phyloP scores from a whole-genome alignment of 2,888 invertebrate genomes.

The Steinernema scapterisci region DNA sequence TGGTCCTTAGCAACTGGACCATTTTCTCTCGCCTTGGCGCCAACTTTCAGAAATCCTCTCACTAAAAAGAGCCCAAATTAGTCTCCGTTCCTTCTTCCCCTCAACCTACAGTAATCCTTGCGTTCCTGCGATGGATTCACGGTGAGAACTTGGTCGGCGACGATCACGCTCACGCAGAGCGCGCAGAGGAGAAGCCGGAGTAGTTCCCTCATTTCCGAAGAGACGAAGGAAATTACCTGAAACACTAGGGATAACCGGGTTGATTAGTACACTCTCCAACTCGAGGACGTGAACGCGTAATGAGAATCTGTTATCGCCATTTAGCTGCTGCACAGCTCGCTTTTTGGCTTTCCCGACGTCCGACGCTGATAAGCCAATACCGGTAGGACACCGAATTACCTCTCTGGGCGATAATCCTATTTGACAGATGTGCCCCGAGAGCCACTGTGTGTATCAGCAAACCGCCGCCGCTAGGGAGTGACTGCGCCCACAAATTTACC shows the following conservation, averaged over 20 bases:
- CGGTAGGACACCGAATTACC: too few relatives aligned
- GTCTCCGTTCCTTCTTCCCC: background rate
- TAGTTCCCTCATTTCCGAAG: slow-evolving; percentile 13
- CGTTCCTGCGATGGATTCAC: background rate
- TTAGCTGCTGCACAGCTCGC: background rate
- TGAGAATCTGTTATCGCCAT: slow-evolving; percentile 26
- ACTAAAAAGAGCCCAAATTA: slow-evolving; percentile 7
- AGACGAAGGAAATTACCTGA: slow-evolving; percentile 17
- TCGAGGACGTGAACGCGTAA: slow-evolving; percentile 5
- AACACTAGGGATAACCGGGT: background rate
- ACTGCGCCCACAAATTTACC: too few relatives aligned
- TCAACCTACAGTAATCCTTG: slow-evolving; percentile 1
- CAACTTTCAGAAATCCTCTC: background rate
- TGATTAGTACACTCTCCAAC: background rate
- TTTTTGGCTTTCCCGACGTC: slow-evolving; percentile 16
- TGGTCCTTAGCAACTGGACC: background rate
- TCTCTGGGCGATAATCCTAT: too few relatives aligned
- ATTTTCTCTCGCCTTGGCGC: background rate
- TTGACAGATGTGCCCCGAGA: too few relatives aligned
- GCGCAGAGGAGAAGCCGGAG: slow-evolving; percentile 19
- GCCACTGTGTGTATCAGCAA: too few relatives aligned
- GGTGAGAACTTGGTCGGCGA: background rate
- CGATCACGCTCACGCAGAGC: background rate
- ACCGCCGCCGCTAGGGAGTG: too few relatives aligned
- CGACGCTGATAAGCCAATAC: slow-evolving; percentile 13